These are phyloP conservation scores for Anoplopoma fimbria DNA, from an alignment of 2,113 vertebrate genomes.

Conservation along the genomic window DNA sequence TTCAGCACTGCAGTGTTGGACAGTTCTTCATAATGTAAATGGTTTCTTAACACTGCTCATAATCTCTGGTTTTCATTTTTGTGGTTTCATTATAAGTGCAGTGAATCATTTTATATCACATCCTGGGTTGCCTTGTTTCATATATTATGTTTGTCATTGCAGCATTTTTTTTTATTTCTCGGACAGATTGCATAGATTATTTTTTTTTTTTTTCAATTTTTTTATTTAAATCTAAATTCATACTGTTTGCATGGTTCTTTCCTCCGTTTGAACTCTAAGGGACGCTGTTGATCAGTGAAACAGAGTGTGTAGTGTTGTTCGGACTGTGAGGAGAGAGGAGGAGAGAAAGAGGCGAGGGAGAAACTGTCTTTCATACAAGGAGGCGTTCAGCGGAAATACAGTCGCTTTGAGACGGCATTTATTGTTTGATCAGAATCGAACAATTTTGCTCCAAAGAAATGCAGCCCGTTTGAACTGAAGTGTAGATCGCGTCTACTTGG, in stretches of 20 bases:
- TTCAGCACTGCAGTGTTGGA: not conserved
- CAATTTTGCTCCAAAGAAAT: not conserved
- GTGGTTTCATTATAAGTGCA: not conserved
- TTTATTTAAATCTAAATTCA: no score
- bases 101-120: not conserved
- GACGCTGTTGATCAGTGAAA: constrained; percentile 67
- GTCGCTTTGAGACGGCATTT: constrained; percentile 69
- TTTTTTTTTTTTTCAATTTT: no score
- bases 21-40: no score
- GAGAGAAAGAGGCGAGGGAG: constrained; percentile 11
- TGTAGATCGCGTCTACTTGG: not conserved
- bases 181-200: not conserved
- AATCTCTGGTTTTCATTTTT: not conserved
- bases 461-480: not conserved
- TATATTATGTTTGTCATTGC: accelerated
- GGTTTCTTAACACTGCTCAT: not conserved
- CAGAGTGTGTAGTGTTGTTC: not conserved
- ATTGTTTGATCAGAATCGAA: not conserved
- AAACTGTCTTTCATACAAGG: not conserved
- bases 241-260: not conserved
- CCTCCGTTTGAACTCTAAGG: constrained; percentile 43
- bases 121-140: not conserved
- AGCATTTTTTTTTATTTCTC: no score
- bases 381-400: constrained; percentile 11
- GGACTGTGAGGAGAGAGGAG: not conserved